Evolutionary conservation across 1,140 invertebrate species (phyloP).

Genomic region (Acromyrmex charruanus): DNA sequence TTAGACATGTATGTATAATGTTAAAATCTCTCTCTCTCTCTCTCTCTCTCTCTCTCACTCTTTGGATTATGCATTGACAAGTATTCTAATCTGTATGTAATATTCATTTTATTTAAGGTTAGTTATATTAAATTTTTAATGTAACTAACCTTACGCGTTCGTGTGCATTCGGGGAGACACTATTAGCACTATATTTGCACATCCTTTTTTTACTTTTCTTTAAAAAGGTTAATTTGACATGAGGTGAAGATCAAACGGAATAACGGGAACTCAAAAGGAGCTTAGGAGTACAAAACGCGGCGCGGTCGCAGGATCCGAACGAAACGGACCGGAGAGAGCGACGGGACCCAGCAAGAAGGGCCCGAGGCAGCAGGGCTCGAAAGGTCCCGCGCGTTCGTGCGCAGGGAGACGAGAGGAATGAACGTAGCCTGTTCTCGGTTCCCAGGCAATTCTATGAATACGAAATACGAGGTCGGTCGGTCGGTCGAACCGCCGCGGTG

Average conservation of each 20-base stretch:
- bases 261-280: conserved; percentile 5
- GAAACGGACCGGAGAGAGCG: conserved; percentile 57
- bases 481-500: conserved; percentile 65
- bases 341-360: conserved; percentile 45
- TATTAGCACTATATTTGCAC: too few relatives aligned
- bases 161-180: too few relatives aligned
- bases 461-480: conserved; percentile 82
- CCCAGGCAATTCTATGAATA: conserved; percentile 84
- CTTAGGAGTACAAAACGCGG: conserved; percentile 38
- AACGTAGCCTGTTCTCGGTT: conserved; percentile 74
- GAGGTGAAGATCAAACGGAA: background rate
- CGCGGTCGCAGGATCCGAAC: conserved; percentile 46
- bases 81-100: too few relatives aligned
- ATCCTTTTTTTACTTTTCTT: too few relatives aligned
- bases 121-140: too few relatives aligned
- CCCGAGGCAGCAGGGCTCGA: conserved; percentile 66
- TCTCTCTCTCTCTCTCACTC: too few relatives aligned
- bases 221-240: too few relatives aligned
- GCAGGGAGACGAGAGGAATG: conserved; percentile 64
- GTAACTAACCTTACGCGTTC: too few relatives aligned
- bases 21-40: too few relatives aligned
- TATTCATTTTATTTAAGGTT: too few relatives aligned
- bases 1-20: too few relatives aligned
- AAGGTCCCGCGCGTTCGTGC: conserved; percentile 64
- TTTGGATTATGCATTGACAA: too few relatives aligned